These are phyloP conservation scores for Drosophila rufa DNA, from an alignment of 1,140 invertebrate species.

Conservation along the genomic window DNA sequence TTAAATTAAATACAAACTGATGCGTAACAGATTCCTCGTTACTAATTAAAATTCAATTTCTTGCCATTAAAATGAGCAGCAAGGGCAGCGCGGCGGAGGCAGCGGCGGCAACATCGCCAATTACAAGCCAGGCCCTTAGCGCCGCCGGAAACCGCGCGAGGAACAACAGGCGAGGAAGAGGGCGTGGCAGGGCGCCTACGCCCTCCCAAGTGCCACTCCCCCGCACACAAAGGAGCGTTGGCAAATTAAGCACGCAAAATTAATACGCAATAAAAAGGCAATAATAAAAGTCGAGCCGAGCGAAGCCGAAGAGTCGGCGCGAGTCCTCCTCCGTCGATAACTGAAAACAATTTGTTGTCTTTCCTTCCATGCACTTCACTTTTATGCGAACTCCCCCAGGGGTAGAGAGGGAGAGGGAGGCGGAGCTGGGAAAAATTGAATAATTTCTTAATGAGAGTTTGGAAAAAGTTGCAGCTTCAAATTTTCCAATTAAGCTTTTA, in stretches of 20 bases:
- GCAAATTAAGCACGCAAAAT: constrained; percentile 84
- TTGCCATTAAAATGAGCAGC: constrained; percentile 82
- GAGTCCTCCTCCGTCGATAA: constrained; percentile 39
- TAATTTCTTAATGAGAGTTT: constrained; percentile 71
- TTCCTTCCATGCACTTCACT: constrained; percentile 53
- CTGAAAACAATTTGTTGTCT: constrained; percentile 75
- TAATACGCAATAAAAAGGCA: constrained; percentile 84
- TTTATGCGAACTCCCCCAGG: constrained; percentile 31
- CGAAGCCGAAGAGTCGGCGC: neutral
- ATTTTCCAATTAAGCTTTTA: constrained; percentile 77
- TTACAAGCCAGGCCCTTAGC: constrained; percentile 71
- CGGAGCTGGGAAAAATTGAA: constrained; percentile 40
- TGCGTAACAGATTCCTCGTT: constrained; percentile 83
- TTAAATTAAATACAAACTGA: constrained; percentile 84
- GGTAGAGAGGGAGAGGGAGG: neutral
- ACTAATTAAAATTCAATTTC: constrained; percentile 84
- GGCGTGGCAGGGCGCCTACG: constrained; percentile 40
- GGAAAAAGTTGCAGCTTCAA: constrained; percentile 47
- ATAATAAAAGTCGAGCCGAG: constrained; percentile 74
- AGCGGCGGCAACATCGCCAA: constrained; percentile 62
- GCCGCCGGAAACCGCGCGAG: constrained; percentile 40
- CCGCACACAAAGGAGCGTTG: constrained; percentile 23
- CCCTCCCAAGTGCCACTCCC: constrained; percentile 18
- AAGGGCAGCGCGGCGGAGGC: constrained; percentile 14
- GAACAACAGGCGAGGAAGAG: constrained; percentile 15